A percentile compares a stretch with the other conserved stretches of the same genome.
phyloP scores from a whole-genome alignment of 2,797 vertebrate species.

The Picus viridis region DNA sequence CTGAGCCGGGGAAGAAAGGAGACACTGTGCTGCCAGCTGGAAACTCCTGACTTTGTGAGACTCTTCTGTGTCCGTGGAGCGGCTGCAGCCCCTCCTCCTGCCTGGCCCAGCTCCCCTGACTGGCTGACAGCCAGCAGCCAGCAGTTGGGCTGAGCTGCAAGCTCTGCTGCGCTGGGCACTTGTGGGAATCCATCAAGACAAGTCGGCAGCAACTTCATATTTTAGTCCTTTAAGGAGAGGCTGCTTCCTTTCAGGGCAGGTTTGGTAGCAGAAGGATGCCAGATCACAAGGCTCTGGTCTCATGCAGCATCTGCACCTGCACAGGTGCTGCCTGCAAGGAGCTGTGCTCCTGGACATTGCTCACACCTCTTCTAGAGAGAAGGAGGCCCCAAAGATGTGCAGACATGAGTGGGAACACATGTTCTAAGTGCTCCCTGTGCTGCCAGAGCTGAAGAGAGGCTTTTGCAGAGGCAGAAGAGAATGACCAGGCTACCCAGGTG shows the following conservation, averaged over 20 bases:
- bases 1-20: slow-evolving; percentile 68
- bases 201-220: not conserved
- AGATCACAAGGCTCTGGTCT: not conserved
- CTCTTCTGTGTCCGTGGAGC: slow-evolving; percentile 30
- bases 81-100: slow-evolving; percentile 11
- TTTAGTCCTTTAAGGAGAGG: not conserved
- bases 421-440: accelerated
- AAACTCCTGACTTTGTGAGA: slow-evolving; percentile 48
- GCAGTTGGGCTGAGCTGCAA: slow-evolving; percentile 25
- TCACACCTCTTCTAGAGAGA: not conserved
- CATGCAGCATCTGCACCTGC: not conserved
- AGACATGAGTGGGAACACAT: not conserved
- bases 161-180: not conserved
- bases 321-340: not conserved
- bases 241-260: not conserved
- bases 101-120: not conserved
- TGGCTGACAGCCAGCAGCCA: slow-evolving; percentile 28
- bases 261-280: not conserved
- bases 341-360: not conserved
- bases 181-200: not conserved
- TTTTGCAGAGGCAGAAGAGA: not conserved
- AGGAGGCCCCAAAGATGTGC: not conserved
- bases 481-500: accelerated
- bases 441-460: not conserved
- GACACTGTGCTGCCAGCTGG: slow-evolving; percentile 59